These are phyloP conservation scores for Drosophila nr. perissopoda DNA, from an alignment of 2,888 invertebrate species.

Conservation along the genomic window DNA sequence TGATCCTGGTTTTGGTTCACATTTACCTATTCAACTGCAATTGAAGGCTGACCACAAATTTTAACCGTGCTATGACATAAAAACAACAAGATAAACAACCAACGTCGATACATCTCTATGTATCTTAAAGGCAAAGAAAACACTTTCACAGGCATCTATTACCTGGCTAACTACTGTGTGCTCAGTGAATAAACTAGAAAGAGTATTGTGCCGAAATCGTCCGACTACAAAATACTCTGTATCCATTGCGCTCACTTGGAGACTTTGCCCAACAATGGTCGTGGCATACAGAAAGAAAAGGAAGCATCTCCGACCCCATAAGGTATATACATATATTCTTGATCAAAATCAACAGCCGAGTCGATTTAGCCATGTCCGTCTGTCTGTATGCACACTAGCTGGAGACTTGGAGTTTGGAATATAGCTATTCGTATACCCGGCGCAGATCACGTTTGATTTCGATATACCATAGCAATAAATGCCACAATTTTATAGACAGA, in stretches of 20 bases:
- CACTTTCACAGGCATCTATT: neutral
- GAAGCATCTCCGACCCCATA: too few relatives aligned
- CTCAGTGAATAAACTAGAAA: neutral
- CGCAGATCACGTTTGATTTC: too few relatives aligned
- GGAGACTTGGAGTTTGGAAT: too few relatives aligned
- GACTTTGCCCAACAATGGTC: too few relatives aligned
- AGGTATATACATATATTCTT: too few relatives aligned
- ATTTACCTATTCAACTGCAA: slow-evolving; percentile 11
- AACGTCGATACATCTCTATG: neutral
- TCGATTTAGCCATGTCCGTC: too few relatives aligned
- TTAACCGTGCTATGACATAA: slow-evolving; percentile 14
- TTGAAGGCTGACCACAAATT: slow-evolving; percentile 33
- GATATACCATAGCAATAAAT: too few relatives aligned
- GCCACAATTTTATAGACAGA: too few relatives aligned
- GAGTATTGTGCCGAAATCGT: neutral
- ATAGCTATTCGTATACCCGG: too few relatives aligned
- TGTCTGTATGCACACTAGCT: too few relatives aligned
- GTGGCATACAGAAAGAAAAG: too few relatives aligned
- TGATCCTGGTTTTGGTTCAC: neutral
- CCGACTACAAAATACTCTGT: neutral
- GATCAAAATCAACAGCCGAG: too few relatives aligned
- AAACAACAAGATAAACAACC: slow-evolving; percentile 3
- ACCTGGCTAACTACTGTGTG: neutral
- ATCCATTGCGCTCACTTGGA: neutral
- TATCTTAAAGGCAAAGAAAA: neutral